phyloP scores from a whole-genome alignment of 2,797 vertebrate genomes.

The Gambelia wislizenii region DNA sequence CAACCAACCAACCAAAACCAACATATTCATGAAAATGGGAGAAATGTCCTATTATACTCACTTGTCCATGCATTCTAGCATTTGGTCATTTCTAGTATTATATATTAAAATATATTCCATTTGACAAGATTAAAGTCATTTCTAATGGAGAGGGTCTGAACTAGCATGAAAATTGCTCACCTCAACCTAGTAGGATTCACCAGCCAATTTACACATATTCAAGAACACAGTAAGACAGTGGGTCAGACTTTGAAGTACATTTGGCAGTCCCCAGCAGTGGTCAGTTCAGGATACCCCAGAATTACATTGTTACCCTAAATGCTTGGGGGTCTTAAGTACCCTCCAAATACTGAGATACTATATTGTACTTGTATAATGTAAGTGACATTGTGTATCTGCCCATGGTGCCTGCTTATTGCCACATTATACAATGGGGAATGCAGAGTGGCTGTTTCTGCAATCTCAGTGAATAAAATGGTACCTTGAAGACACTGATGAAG shows the following conservation, averaged over 20 bases:
- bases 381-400: too few relatives aligned
- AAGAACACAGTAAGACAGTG: background rate
- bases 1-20: background rate
- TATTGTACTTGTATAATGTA: too few relatives aligned
- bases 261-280: background rate
- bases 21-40: background rate
- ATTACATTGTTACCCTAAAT: too few relatives aligned
- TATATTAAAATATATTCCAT: constrained; percentile 15
- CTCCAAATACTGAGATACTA: too few relatives aligned
- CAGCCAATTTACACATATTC: background rate
- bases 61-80: background rate
- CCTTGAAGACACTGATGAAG: too few relatives aligned
- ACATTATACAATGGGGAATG: too few relatives aligned
- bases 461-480: too few relatives aligned
- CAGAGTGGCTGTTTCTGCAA: too few relatives aligned
- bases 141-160: too few relatives aligned
- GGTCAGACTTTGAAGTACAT: background rate
- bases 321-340: too few relatives aligned
- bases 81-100: background rate
- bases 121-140: background rate
- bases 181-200: background rate
- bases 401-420: too few relatives aligned
- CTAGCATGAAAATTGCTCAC: background rate
- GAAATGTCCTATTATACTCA: constrained; percentile 6
- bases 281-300: background rate